Evolutionary conservation across 2,113 vertebrate species (phyloP).

Genomic region (Anhinga anhinga): DNA sequence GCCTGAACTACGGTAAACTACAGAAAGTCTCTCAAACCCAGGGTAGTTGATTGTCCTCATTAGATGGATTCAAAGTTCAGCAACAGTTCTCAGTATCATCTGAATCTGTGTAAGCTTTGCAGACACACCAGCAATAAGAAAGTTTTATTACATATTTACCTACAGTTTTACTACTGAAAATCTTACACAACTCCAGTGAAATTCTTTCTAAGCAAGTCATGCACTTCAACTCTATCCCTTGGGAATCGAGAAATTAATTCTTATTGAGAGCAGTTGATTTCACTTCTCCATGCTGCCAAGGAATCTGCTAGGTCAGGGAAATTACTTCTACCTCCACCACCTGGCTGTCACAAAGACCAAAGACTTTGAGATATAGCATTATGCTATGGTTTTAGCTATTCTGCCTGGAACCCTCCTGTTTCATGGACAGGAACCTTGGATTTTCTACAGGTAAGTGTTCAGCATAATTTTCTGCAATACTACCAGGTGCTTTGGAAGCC

Average conservation of each 20-base stretch:
- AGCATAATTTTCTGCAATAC: not conserved
- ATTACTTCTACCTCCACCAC: not conserved
- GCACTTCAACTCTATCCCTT: not conserved
- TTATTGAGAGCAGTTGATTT: not conserved
- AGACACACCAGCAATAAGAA: not conserved
- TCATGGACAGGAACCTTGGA: not conserved
- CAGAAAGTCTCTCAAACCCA: not conserved
- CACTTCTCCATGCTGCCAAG: not conserved
- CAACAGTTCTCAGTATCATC: not conserved
- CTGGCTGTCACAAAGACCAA: not conserved
- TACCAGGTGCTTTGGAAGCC: not conserved
- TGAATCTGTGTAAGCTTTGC: not conserved
- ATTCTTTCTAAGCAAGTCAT: not conserved
- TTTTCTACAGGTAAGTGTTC: not conserved
- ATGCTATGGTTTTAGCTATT: not conserved
- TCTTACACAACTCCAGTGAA: not conserved
- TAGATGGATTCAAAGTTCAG: not conserved
- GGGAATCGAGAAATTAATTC: rapidly evolving
- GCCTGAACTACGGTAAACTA: not conserved
- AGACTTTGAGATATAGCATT: not conserved
- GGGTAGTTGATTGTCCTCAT: not conserved
- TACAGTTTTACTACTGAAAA: not conserved
- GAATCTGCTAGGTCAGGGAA: not conserved
- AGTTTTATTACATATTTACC: not conserved
- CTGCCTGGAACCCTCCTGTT: not conserved